Evolutionary conservation across 64 coral and sea anemone species (phyloP), one percentile per base, ranked within the genome.

Genomic region (Acropora tenuis): DNA sequence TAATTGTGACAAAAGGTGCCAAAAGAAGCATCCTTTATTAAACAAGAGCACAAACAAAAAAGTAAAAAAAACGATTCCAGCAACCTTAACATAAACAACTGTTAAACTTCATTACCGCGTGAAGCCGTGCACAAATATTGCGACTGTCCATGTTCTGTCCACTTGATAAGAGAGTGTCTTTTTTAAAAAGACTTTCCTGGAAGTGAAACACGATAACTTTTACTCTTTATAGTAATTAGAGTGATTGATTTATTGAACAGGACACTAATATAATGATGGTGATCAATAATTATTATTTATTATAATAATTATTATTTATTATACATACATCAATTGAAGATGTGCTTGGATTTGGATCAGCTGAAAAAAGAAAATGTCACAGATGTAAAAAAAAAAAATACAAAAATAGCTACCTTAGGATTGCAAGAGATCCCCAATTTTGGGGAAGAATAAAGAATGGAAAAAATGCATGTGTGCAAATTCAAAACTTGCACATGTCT

Each of bases 151-250:
- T 19, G 3, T 20, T 44, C 57, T 91, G 91, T 17, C 95, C 95
- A 94, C 95, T 97, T 84, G 95, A 97, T 30, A 97, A 83, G 11
- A 91, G 44, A 0, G 81, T 86, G 40, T 89, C 72, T 50, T 87
- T 83, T 80, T 93, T 97, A 17, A 97, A 69, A 40, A 82, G 69
- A 88, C 95, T 97, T 83, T 94, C 77, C 95, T 97, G 66, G 9
- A 89, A 53, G 17, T 20, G 11, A 66, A 13, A 75, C 2, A 41
- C 71, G 43, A 1, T 6, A 55, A 1, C 52, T 7, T 7, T 55
- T 7, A 10, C 30, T 30, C 30, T 30, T 9, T 55, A 9, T 55
- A 9, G 4, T 55, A 55, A 55, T 55, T 47, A 65, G 47, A 46
- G 59, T 65, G 43, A 76, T 13, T 43, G 11, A 19, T 41, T 4